Conservation (phyloP, 2,888 invertebrate genomes). For the Drosophila cognata region DNA sequence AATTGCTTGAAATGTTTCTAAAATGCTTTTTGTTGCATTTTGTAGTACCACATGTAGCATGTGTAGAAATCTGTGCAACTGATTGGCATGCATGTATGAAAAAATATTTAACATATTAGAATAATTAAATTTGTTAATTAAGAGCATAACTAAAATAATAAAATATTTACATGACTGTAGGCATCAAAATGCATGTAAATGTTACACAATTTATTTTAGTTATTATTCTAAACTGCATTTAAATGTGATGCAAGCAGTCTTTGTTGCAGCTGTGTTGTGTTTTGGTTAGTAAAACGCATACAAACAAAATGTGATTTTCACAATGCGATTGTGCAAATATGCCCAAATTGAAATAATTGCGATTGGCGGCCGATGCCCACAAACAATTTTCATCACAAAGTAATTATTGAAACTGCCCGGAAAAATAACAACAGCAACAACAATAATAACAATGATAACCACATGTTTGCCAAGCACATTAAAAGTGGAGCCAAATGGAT, state of each 20-base stretch:
- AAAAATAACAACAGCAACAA: conserved; percentile 11
- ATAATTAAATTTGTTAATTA: not conserved
- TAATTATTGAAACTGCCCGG: conserved; percentile 67
- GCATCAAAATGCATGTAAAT: conserved; percentile 22
- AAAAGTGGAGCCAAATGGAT: conserved; percentile 28
- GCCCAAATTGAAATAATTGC: conserved; percentile 64
- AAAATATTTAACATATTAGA: not conserved
- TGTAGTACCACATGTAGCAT: not conserved
- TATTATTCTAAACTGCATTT: conserved; percentile 21
- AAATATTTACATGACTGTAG: conserved; percentile 9
- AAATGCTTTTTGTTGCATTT: not conserved
- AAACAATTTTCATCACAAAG: conserved; percentile 61
- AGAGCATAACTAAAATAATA: not conserved
- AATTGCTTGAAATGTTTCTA: not conserved
- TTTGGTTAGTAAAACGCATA: conserved; percentile 14
- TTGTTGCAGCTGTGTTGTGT: conserved; percentile 11
- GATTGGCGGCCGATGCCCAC: conserved; percentile 42
- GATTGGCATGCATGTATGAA: not conserved
- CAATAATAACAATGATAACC: conserved; percentile 7
- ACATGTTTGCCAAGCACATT: conserved; percentile 28
- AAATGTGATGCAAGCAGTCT: conserved; percentile 2
- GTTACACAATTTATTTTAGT: conserved; percentile 16
- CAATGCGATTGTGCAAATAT: conserved; percentile 63
- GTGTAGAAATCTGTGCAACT: not conserved
- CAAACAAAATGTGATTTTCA: conserved; percentile 62